Conservation (phyloP, 2,888 invertebrate genomes). For the Lordiphosa andalusiaca region DNA sequence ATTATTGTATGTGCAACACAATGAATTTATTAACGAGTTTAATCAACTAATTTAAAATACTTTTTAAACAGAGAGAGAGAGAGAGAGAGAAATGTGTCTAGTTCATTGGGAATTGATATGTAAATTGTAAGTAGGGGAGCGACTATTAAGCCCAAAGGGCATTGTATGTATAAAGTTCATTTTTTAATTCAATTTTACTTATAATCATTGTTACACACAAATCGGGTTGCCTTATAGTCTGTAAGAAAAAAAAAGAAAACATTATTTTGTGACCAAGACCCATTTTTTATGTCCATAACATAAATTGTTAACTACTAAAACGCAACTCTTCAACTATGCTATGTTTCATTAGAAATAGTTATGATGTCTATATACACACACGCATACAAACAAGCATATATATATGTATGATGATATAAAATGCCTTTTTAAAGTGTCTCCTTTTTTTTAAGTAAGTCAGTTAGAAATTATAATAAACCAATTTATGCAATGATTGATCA, state of each 20-base stretch:
- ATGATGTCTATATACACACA: slow-evolving; percentile 25
- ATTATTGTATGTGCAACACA: slow-evolving; percentile 62
- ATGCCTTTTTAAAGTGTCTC: slow-evolving; percentile 32
- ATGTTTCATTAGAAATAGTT: slow-evolving; percentile 34
- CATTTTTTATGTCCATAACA: slow-evolving; percentile 5
- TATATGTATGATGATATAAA: too few species aligned
- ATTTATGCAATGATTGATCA: slow-evolving; percentile 31
- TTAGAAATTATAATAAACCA: slow-evolving; percentile 42
- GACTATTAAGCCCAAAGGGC: slow-evolving; percentile 37
- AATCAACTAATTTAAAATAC: slow-evolving; percentile 49
- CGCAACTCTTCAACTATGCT: slow-evolving; percentile 15
- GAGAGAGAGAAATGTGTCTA: slow-evolving; percentile 48
- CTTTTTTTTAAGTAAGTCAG: slow-evolving; percentile 31
- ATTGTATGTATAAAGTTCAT: slow-evolving; percentile 55
- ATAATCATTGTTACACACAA: slow-evolving; percentile 50
- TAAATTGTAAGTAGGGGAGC: slow-evolving; percentile 64
- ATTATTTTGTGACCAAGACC: slow-evolving; percentile 32
- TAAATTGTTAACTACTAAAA: slow-evolving; percentile 8
- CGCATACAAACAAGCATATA: slow-evolving; percentile 11
- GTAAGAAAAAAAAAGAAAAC: slow-evolving; percentile 49
- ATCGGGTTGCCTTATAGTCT: slow-evolving; percentile 70
- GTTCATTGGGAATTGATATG: slow-evolving; percentile 58
- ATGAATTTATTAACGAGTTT: slow-evolving; percentile 75
- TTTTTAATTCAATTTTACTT: slow-evolving; percentile 37
- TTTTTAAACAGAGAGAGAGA: slow-evolving; percentile 44